Conservation (phyloP, 2,113 vertebrate genomes). For the Ivindomyrus marchei region DNA sequence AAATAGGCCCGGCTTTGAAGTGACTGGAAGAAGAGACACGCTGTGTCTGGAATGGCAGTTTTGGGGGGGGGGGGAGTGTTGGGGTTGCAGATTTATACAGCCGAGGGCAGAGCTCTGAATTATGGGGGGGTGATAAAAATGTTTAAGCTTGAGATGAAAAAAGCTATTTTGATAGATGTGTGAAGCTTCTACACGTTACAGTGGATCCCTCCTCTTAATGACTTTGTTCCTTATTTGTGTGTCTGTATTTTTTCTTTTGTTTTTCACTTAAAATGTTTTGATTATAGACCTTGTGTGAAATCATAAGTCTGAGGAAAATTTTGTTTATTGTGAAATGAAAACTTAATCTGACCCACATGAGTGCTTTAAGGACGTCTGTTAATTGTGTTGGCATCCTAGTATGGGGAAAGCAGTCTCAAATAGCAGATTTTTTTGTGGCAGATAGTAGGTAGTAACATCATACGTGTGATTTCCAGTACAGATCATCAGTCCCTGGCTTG, state of each 20-base stretch:
- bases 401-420: background rate
- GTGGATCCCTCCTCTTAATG: background rate
- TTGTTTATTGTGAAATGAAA: background rate
- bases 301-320: background rate
- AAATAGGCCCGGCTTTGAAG: background rate
- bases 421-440: background rate
- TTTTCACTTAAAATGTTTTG: background rate
- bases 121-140: background rate
- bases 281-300: background rate
- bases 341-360: background rate
- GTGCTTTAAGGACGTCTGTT: background rate
- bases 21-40: background rate
- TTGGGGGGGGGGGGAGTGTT: background rate
- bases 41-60: background rate
- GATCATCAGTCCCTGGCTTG: background rate
- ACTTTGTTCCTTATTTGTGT: background rate
- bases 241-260: background rate
- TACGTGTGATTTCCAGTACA: background rate
- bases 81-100: background rate
- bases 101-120: background rate
- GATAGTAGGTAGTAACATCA: background rate
- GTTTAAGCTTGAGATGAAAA: background rate
- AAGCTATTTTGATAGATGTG: background rate
- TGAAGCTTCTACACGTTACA: background rate
- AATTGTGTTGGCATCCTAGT: background rate